Evolutionary conservation across 1,140 invertebrate genomes (phyloP).

Genomic region (Drosophila pruinosa): DNA sequence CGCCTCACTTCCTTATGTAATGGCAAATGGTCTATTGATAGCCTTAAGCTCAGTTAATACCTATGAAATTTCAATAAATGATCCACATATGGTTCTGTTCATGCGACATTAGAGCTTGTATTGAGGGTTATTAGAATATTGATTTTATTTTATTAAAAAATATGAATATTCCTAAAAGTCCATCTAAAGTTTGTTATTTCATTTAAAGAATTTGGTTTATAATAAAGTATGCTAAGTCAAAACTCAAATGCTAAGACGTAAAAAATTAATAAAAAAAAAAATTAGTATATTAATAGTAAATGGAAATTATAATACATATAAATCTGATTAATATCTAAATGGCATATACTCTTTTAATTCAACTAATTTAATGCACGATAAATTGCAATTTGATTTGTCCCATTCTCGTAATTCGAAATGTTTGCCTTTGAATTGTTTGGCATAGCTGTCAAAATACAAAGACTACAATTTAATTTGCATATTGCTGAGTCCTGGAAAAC

Average conservation of each 20-base stretch:
- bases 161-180: no score
- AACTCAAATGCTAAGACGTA: no score
- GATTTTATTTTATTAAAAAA: no score
- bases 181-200: no score
- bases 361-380: constrained; percentile 13
- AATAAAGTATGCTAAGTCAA: no score
- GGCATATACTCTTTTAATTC: not conserved
- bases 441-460: constrained; percentile 8
- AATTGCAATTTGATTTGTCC: not conserved
- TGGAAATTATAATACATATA: not conserved
- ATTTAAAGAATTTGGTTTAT: no score
- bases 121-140: not conserved
- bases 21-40: constrained; percentile 60
- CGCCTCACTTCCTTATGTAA: constrained; percentile 56
- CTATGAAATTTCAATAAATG: constrained; percentile 20
- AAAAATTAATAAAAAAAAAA: no score
- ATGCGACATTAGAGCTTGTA: not conserved
- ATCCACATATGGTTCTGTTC: not conserved
- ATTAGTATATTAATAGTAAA: no score
- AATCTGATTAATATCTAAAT: not conserved
- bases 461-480: constrained; percentile 6
- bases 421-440: constrained; percentile 20
- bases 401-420: constrained; percentile 7
- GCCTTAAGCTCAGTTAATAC: constrained; percentile 36
- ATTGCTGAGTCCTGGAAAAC: constrained; percentile 3